phyloP scores from a whole-genome alignment of 2,888 invertebrate species.

The Sminthurides aquaticus region DNA sequence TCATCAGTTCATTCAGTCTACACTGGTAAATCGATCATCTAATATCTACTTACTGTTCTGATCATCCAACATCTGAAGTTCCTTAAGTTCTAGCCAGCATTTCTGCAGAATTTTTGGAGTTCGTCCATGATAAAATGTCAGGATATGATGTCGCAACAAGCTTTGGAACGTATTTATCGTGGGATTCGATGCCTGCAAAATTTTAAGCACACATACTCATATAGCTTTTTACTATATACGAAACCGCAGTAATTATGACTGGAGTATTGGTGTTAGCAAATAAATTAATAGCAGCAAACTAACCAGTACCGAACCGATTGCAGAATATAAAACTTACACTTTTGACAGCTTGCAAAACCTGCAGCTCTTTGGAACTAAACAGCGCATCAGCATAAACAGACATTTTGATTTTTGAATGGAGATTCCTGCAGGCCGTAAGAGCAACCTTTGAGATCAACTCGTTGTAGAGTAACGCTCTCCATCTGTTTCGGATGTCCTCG shows the following conservation, averaged over 20 bases:
- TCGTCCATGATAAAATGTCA: constrained; percentile 77
- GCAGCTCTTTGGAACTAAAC: constrained; percentile 84
- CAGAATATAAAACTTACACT: constrained; percentile 67
- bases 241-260: too few relatives aligned
- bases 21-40: too few relatives aligned
- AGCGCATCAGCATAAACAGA: constrained; percentile 80
- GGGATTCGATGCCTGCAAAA: constrained; percentile 20
- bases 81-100: constrained; percentile 89
- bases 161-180: constrained; percentile 51
- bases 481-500: constrained; percentile 87
- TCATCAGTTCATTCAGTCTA: too few relatives aligned
- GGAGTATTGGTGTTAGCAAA: too few relatives aligned
- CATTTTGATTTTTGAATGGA: constrained; percentile 83
- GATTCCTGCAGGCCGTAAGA: constrained; percentile 83
- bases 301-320: too few relatives aligned
- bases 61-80: constrained; percentile 83
- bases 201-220: background rate
- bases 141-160: constrained; percentile 71
- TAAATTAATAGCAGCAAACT: too few relatives aligned
- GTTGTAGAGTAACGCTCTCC: constrained; percentile 93
- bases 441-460: constrained; percentile 87
- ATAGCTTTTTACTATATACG: background rate
- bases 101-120: constrained; percentile 74
- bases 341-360: constrained; percentile 68
- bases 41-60: constrained; percentile 72